Conservation (phyloP, 2,888 invertebrate species). For the Drosophila vallismaia region DNA sequence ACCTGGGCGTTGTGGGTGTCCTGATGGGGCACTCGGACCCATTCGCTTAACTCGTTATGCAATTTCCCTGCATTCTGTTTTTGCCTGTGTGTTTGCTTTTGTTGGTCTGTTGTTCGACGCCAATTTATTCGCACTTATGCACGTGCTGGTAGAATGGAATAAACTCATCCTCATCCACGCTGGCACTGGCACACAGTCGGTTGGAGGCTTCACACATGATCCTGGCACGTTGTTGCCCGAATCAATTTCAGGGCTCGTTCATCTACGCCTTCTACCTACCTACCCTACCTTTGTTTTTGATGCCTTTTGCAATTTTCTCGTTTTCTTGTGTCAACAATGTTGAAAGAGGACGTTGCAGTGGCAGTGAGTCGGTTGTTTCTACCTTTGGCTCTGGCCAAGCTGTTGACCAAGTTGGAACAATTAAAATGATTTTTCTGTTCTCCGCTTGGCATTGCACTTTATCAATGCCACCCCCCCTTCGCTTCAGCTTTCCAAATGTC, state of each 20-base stretch:
- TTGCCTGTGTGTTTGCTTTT: constrained; percentile 5
- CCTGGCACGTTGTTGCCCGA: constrained; percentile 62
- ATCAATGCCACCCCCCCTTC: constrained; percentile 15
- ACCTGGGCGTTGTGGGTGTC: constrained; percentile 20
- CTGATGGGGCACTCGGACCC: constrained; percentile 4
- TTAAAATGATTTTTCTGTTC: constrained; percentile 49
- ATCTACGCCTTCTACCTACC: constrained; percentile 5
- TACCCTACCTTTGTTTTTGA: constrained; percentile 16
- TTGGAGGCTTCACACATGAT: constrained; percentile 29
- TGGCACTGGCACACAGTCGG: constrained; percentile 4
- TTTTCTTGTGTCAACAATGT: constrained; percentile 52
- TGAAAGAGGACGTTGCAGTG: constrained; percentile 2
- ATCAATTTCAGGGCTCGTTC: constrained; percentile 71
- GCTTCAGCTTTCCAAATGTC: constrained; percentile 57
- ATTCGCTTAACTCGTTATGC: constrained; percentile 62
- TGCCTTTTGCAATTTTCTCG: constrained; percentile 40
- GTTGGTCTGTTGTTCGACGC: constrained; percentile 44
- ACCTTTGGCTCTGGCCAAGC: constrained; percentile 31
- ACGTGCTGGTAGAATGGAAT: constrained; percentile 45
- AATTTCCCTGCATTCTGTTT: constrained; percentile 59
- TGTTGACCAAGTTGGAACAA: constrained; percentile 51
- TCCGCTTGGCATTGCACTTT: constrained; percentile 30
- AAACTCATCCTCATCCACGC: constrained; percentile 2
- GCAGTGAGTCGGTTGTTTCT: constrained; percentile 11
- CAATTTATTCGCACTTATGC: constrained; percentile 77